Conservation (phyloP, 2,113 vertebrate species). For the Marmota flaviventris region DNA sequence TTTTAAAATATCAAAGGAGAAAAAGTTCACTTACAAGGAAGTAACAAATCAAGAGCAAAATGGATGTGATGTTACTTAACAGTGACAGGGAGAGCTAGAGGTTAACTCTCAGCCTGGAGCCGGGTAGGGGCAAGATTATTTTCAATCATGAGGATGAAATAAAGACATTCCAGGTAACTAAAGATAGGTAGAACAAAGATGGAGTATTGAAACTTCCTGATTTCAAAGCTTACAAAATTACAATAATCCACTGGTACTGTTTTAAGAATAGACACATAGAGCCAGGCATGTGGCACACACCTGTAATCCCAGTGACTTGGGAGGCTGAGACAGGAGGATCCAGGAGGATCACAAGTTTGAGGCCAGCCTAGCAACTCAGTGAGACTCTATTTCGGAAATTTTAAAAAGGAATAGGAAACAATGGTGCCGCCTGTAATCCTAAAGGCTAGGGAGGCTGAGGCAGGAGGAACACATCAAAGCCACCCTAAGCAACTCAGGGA, state of each 20-base stretch:
- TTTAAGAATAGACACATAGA: not conserved
- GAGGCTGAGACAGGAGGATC: no score
- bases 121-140: not conserved
- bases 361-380: no score
- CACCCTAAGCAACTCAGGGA: no score
- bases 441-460: no score
- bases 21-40: no score
- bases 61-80: not conserved
- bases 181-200: not conserved
- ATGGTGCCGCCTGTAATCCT: no score
- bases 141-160: not conserved
- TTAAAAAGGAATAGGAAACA: no score
- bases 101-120: not conserved
- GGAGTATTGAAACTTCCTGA: not conserved
- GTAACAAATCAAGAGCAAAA: no score
- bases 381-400: no score
- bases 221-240: slow-evolving; percentile 42
- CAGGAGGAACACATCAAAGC: no score
- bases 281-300: not conserved
- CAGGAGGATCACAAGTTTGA: no score
- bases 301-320: no score
- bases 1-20: not conserved
- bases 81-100: not conserved
- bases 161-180: not conserved
- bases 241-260: not conserved